These are phyloP conservation scores for Chamaetylas fuelleborni DNA, from an alignment of 2,113 vertebrate species.

Conservation along the genomic window DNA sequence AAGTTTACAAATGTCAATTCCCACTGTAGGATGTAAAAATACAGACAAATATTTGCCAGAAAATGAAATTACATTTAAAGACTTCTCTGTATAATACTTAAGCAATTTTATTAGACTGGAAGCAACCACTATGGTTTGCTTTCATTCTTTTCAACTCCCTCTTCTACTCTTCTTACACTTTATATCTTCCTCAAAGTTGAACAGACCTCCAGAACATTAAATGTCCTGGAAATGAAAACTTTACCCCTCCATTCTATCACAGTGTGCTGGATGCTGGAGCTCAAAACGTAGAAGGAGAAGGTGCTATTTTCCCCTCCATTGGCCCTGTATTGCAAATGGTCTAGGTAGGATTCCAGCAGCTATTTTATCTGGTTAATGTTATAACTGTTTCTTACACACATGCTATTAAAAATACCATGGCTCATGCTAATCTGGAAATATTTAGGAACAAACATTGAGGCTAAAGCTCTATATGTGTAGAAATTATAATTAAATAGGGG, in stretches of 20 bases:
- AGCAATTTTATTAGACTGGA: background rate
- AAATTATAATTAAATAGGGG: background rate
- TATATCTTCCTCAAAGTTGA: background rate
- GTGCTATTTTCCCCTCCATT: background rate
- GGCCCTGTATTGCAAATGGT: background rate
- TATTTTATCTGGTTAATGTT: background rate
- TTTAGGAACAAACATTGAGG: background rate
- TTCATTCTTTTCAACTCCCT: background rate
- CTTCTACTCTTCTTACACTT: background rate
- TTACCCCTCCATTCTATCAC: background rate
- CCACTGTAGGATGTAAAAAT: background rate
- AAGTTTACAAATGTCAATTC: conserved; percentile 47
- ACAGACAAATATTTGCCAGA: background rate
- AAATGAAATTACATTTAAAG: background rate
- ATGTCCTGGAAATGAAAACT: background rate
- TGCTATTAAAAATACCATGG: background rate
- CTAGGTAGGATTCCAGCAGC: background rate
- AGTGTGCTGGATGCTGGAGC: background rate
- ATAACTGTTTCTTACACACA: background rate
- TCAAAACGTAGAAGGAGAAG: background rate
- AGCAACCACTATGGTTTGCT: background rate
- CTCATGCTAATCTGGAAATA: background rate
- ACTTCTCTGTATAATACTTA: background rate
- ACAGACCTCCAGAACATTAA: background rate
- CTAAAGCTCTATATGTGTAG: background rate